Percentiles rank a stretch among this genome's conserved stretches.
Conservation (phyloP, 2,888 invertebrate species). For the Chloromyia formosa region DNA sequence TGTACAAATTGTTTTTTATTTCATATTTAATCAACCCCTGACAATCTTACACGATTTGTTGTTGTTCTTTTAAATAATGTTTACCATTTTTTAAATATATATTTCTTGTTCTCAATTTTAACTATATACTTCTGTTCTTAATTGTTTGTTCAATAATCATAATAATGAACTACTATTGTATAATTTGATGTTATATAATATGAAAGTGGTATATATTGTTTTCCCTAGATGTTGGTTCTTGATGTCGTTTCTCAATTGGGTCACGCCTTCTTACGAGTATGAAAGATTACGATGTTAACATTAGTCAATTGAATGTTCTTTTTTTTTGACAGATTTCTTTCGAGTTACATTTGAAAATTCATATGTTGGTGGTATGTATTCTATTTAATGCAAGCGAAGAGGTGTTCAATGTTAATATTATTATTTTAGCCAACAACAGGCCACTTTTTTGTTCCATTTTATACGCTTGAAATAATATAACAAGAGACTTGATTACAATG, state of each 20-base stretch:
- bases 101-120: slow-evolving; percentile 28
- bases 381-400: slow-evolving; percentile 5
- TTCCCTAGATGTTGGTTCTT: slow-evolving; percentile 33
- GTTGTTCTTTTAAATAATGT: slow-evolving; percentile 37
- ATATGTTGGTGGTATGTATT: background rate
- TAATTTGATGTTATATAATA: slow-evolving; percentile 35
- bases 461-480: background rate
- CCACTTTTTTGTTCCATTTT: background rate
- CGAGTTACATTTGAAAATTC: slow-evolving; percentile 3
- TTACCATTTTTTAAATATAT: slow-evolving; percentile 29
- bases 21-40: slow-evolving; percentile 46
- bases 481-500: background rate
- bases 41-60: slow-evolving; percentile 44
- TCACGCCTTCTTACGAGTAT: slow-evolving; percentile 20
- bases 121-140: slow-evolving; percentile 36
- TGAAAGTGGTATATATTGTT: slow-evolving; percentile 30
- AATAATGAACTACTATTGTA: slow-evolving; percentile 40
- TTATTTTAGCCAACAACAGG: background rate
- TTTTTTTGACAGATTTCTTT: background rate
- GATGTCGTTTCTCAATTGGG: slow-evolving; percentile 15
- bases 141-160: slow-evolving; percentile 33
- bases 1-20: slow-evolving; percentile 49
- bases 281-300: background rate
- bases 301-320: background rate
- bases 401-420: background rate